Evolutionary conservation across 2,888 invertebrate species (phyloP).

Genomic region (Tenthredo scrophulariae): DNA sequence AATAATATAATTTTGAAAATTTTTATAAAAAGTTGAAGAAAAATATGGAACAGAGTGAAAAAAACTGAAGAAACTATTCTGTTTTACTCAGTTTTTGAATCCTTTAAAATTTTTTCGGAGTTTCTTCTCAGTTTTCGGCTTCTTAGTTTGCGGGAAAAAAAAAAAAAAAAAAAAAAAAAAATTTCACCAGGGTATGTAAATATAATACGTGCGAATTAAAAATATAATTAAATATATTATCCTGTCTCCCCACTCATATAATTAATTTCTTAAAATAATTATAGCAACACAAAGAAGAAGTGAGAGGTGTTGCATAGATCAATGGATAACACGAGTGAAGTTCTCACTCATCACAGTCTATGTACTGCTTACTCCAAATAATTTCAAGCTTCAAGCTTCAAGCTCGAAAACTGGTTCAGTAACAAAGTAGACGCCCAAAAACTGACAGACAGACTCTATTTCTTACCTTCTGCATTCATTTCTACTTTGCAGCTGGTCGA

Average conservation of each 20-base stretch:
- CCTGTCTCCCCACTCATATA: neutral
- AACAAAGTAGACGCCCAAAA: neutral
- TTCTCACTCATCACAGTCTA: constrained; percentile 40
- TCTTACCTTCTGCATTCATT: neutral
- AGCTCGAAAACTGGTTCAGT: no score
- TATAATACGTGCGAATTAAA: no score
- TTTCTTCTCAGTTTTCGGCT: neutral
- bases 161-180: no score
- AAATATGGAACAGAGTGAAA: no score
- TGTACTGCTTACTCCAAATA: neutral
- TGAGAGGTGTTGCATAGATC: constrained; percentile 49
- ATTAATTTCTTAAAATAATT: neutral
- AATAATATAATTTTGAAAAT: no score
- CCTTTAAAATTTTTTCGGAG: neutral
- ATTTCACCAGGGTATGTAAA: no score
- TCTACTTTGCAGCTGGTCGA: no score
- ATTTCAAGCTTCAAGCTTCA: neutral
- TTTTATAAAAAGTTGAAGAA: no score
- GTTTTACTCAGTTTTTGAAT: no score
- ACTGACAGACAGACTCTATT: neutral
- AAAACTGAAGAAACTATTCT: no score
- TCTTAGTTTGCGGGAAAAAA: no score
- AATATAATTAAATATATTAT: neutral
- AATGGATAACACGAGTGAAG: constrained; percentile 46
- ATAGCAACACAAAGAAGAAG: neutral